Base-by-base conservation (phyloP, 2,113 vertebrate species). In the Haliaeetus leucogaster region DNA sequence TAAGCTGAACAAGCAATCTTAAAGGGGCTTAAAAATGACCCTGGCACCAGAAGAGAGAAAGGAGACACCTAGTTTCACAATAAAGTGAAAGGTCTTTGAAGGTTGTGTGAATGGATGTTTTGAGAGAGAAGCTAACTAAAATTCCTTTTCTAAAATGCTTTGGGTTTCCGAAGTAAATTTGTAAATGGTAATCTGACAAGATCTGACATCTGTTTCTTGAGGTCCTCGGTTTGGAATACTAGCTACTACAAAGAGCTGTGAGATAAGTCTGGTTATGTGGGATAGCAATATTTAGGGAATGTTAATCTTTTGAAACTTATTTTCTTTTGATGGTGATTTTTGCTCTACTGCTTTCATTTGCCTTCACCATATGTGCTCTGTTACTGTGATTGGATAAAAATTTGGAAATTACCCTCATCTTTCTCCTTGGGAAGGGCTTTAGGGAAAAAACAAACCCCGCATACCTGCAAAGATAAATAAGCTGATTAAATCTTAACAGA, bases 11-110 rank as follows among this genome's bases (percentile, higher is more conserved):
- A 98, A 98, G 98, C 98, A 97, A 70, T 97, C 97, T 98, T 97
- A 97, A 96, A 95, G 92, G 96, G 97, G 98, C 99, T 99, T 98
- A 98, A 91, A 90, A 66, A 95, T 98, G 98, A 98, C 98, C 98
- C 98, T 98, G 95, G 93, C 43, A 91, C 38, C 36, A 74, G 94
- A 77, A 95, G 92, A 86, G 63, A 93, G 90, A 52, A 62, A 63
- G 47, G 73, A 14, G 70, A 83, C 48, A n/a, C 68, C 52, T 90
- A 25, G 62, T 94, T 96, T 89, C 66, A 34, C 45, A 32, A 3
- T n/a, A 9, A 43, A 94, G 82, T 53, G 70, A 72, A 85, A 90
- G 95, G 90, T 43, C 84, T 95, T 92, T 59, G 50, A 61, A 61
- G 50, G 52, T 11, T 77, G 19, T 79, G 43, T 36, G 59, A 67